These are phyloP conservation scores for Drosophila greeni DNA, from an alignment of 2,888 invertebrate genomes.

Conservation along the genomic window DNA sequence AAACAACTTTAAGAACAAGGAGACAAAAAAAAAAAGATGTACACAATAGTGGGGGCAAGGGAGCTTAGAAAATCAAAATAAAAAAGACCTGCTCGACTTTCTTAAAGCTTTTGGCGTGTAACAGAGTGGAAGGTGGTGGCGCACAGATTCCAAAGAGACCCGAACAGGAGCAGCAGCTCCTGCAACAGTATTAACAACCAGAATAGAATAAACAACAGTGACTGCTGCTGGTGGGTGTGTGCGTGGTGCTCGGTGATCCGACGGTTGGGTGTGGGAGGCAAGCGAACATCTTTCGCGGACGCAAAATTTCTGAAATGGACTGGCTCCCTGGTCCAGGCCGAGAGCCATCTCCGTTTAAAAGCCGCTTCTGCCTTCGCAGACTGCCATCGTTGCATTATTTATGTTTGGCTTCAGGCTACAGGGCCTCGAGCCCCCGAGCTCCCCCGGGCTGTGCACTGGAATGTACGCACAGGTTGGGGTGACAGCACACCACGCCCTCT, in stretches of 20 bases:
- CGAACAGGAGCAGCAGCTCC: slow-evolving; percentile 4
- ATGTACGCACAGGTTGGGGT: slow-evolving; percentile 5
- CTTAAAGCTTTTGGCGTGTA: slow-evolving; percentile 56
- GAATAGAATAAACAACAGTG: slow-evolving; percentile 37
- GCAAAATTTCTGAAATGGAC: slow-evolving; percentile 65
- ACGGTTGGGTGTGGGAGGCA: slow-evolving; percentile 36
- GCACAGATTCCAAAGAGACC: slow-evolving; percentile 3
- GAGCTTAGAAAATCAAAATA: slow-evolving; percentile 55
- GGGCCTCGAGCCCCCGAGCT: slow-evolving; percentile 25
- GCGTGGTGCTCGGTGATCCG: not conserved
- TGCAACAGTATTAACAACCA: slow-evolving; percentile 40
- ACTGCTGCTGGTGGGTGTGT: slow-evolving; percentile 43
- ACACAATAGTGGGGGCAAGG: slow-evolving; percentile 36
- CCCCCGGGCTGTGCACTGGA: slow-evolving; percentile 20
- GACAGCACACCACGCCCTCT: slow-evolving; percentile 64
- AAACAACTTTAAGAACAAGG: slow-evolving; percentile 48
- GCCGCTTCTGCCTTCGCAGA: slow-evolving; percentile 25
- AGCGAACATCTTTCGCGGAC: slow-evolving; percentile 58
- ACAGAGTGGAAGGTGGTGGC: slow-evolving; percentile 26
- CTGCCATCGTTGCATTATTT: slow-evolving; percentile 66
- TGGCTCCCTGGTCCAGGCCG: slow-evolving; percentile 17
- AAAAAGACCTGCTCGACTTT: slow-evolving; percentile 70
- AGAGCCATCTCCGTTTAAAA: slow-evolving; percentile 17
- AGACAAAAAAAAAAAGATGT: slow-evolving; percentile 26
- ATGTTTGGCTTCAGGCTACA: slow-evolving; percentile 67